A percentile compares a stretch with the other conserved stretches of the same genome.
phyloP scores from a whole-genome alignment of 2,113 vertebrate species.

The Otis tarda region DNA sequence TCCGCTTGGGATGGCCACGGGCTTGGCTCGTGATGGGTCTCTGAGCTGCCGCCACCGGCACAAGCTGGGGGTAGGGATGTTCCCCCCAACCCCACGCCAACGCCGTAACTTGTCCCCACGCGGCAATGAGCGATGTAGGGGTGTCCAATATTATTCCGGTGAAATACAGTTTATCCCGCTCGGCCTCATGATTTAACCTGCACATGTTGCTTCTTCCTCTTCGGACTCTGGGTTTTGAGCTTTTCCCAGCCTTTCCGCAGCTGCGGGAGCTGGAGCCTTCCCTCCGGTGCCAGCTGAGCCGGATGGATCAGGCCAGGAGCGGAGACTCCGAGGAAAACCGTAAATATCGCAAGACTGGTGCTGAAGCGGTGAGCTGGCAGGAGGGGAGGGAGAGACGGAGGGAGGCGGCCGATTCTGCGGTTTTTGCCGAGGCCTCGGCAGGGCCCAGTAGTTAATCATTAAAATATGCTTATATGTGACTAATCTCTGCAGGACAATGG shows the following conservation, averaged over 20 bases:
- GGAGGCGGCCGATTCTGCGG: background rate
- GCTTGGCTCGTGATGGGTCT: background rate
- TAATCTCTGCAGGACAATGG: slow-evolving; percentile 53
- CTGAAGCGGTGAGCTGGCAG: background rate
- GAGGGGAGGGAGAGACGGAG: background rate
- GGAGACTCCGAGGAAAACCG: background rate
- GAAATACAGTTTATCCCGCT: background rate
- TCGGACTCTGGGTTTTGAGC: background rate
- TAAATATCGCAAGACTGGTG: background rate
- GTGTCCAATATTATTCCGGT: background rate
- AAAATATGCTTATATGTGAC: slow-evolving; percentile 62
- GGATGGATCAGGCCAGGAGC: background rate
- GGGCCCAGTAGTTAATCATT: slow-evolving; percentile 67
- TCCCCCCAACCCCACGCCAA: background rate
- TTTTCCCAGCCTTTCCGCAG: background rate
- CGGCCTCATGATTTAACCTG: background rate
- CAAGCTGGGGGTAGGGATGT: background rate
- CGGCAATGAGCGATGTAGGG: background rate
- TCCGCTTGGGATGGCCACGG: background rate
- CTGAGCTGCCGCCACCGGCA: background rate
- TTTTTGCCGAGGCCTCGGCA: slow-evolving; percentile 55
- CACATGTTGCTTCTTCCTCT: background rate
- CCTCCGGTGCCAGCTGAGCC: background rate
- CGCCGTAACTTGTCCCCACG: background rate
- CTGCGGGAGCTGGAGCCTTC: background rate